A percentile compares a stretch with the other conserved stretches of the same genome.
Conservation (phyloP, 2,113 vertebrate species). For the Alligator sinensis region DNA sequence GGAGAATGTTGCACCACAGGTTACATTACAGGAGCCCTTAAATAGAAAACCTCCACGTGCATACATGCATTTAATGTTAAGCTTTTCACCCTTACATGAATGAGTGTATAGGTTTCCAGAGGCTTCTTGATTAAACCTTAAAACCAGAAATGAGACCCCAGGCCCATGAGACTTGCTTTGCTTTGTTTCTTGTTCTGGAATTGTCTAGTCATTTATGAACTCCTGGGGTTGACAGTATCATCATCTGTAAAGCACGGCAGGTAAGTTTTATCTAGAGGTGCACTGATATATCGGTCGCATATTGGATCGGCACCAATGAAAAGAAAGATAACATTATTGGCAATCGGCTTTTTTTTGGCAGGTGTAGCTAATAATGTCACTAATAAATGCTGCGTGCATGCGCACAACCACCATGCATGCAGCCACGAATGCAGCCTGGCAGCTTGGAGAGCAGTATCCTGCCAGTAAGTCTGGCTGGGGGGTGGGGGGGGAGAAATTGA, state of each 20-base stretch:
- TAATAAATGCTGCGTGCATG: too few relatives aligned
- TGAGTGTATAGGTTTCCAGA: neutral
- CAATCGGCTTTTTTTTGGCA: too few relatives aligned
- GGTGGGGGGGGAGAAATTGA: too few relatives aligned
- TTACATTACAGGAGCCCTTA: neutral
- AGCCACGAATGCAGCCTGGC: too few relatives aligned
- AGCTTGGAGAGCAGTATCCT: too few relatives aligned
- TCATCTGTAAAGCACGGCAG: neutral
- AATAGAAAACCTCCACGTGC: neutral
- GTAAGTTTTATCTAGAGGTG: too few relatives aligned
- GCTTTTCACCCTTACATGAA: neutral
- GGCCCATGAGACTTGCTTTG: neutral
- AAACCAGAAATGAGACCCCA: neutral
- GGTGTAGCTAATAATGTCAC: too few relatives aligned
- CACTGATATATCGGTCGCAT: too few relatives aligned
- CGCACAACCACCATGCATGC: too few relatives aligned
- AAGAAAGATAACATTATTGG: too few relatives aligned
- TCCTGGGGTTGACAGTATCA: neutral
- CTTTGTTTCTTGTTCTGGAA: neutral
- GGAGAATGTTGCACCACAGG: neutral
- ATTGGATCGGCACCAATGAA: too few relatives aligned
- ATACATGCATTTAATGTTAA: neutral
- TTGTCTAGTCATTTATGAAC: neutral
- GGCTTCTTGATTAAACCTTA: neutral
- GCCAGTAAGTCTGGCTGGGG: too few relatives aligned